A percentile compares a stretch with the other conserved stretches of the same genome.
Evolutionary conservation across 1,140 invertebrate genomes (phyloP).

Genomic region (Matsumurasca onukii): DNA sequence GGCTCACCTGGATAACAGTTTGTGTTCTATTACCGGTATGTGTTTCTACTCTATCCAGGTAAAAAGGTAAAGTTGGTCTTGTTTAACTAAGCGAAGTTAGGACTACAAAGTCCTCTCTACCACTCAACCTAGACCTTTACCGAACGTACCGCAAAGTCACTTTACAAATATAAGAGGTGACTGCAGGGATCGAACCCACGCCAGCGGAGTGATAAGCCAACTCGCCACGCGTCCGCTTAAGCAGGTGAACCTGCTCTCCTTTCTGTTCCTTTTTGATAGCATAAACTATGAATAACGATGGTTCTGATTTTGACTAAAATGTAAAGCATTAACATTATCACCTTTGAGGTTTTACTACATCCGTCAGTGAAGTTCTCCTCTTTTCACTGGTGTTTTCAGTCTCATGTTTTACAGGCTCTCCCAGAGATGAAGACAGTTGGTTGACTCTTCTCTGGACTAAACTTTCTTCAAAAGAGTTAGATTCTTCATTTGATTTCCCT

Average conservation of each 20-base stretch:
- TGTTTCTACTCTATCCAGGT: no score
- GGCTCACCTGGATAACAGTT: no score
- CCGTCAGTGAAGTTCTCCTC: constrained; percentile 29
- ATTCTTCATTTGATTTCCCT: constrained; percentile 7
- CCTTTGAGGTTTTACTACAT: constrained; percentile 29
- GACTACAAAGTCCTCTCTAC: no score
- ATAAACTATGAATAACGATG: not conserved
- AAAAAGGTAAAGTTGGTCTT: no score
- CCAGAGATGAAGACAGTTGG: constrained; percentile 33
- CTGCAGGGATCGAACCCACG: not conserved
- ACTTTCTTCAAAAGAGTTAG: constrained; percentile 24
- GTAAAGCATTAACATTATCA: constrained; percentile 16
- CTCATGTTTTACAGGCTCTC: not conserved
- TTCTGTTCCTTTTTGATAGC: no score
- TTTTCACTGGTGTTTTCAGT: not conserved
- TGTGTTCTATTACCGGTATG: no score
- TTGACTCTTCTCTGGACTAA: constrained; percentile 35
- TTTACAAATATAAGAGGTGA: not conserved
- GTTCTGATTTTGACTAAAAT: not conserved
- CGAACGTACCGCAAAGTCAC: no score
- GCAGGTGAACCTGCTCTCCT: no score
- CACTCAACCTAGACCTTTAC: no score
- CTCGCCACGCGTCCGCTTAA: not conserved
- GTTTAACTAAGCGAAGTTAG: no score
- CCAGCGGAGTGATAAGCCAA: not conserved